phyloP scores from a whole-genome alignment of 2,888 invertebrate species.

The Lasioglossum oenotherae region DNA sequence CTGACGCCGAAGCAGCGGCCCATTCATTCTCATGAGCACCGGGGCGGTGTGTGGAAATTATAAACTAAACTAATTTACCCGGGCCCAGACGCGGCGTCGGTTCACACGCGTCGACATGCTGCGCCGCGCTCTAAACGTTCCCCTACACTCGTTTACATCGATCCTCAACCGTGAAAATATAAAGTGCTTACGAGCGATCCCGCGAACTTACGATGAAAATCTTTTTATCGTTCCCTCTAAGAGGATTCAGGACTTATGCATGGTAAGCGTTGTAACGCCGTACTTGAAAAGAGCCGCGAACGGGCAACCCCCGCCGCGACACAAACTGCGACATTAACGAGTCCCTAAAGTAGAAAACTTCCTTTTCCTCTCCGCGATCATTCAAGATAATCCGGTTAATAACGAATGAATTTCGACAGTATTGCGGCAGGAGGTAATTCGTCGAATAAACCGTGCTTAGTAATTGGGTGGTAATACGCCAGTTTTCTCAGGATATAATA shows the following conservation, averaged over 20 bases:
- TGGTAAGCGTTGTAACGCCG: conserved; percentile 30
- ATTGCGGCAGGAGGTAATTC: background rate
- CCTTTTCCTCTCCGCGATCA: background rate
- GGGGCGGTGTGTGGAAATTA: conserved; percentile 72
- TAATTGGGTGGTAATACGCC: background rate
- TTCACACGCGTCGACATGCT: background rate
- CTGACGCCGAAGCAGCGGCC: conserved; percentile 71
- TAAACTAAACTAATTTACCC: conserved; percentile 78
- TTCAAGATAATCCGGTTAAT: background rate
- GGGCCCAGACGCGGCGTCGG: conserved; percentile 33
- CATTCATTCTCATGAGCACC: conserved; percentile 75
- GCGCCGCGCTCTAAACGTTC: conserved; percentile 26
- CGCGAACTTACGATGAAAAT: conserved; percentile 38
- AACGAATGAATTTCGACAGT: background rate
- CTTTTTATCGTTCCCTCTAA: conserved; percentile 44
- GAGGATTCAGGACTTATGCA: conserved; percentile 38
- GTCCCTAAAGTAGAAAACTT: no score
- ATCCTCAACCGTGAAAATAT: conserved; percentile 51
- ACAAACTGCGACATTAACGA: conserved; percentile 3
- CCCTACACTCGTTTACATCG: conserved; percentile 51
- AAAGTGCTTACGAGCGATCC: conserved; percentile 38
- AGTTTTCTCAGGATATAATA: no score
- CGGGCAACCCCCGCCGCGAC: conserved; percentile 2
- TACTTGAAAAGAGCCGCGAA: background rate
- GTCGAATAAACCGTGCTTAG: background rate